These are phyloP conservation scores for Tenrec ecaudatus DNA, from an alignment of 2,113 vertebrate genomes.

Conservation along the genomic window DNA sequence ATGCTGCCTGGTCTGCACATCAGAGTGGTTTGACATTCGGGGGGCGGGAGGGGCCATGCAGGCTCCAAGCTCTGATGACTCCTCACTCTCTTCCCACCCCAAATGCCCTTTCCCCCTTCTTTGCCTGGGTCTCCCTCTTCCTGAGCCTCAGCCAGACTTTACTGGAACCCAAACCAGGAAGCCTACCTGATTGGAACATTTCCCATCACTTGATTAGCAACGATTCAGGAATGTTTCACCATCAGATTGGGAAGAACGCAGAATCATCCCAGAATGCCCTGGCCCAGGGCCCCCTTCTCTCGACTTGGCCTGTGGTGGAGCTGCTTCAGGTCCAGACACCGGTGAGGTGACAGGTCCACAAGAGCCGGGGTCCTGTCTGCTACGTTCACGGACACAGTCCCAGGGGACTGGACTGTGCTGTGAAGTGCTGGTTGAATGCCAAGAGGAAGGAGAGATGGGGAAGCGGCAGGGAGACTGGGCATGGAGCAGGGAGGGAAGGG, in stretches of 20 bases:
- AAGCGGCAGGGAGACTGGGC: background rate
- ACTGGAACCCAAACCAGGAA: conserved; percentile 21
- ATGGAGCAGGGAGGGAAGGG: background rate
- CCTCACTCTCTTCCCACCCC: background rate
- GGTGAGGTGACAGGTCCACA: accelerated
- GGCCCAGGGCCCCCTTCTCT: background rate
- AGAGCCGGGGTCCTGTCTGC: background rate
- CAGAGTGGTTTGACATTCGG: background rate
- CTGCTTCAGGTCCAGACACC: background rate
- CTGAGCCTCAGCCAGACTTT: background rate
- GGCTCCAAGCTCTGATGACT: background rate
- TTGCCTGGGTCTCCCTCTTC: background rate
- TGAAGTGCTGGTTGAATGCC: too few species aligned
- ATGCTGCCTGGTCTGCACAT: accelerated
- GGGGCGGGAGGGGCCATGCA: background rate
- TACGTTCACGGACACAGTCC: background rate
- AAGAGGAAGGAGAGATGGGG: background rate
- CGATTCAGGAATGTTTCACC: background rate
- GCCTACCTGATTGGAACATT: background rate
- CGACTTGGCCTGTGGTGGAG: background rate
- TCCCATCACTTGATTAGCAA: conserved; percentile 22
- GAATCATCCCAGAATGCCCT: background rate
- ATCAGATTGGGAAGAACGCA: too few species aligned
- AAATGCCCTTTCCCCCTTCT: too few species aligned
- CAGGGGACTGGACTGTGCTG: background rate